A percentile compares a stretch with the other conserved stretches of the same genome.
Evolutionary conservation across 2,113 vertebrate genomes (phyloP).

Genomic region (Chrysemys picta): DNA sequence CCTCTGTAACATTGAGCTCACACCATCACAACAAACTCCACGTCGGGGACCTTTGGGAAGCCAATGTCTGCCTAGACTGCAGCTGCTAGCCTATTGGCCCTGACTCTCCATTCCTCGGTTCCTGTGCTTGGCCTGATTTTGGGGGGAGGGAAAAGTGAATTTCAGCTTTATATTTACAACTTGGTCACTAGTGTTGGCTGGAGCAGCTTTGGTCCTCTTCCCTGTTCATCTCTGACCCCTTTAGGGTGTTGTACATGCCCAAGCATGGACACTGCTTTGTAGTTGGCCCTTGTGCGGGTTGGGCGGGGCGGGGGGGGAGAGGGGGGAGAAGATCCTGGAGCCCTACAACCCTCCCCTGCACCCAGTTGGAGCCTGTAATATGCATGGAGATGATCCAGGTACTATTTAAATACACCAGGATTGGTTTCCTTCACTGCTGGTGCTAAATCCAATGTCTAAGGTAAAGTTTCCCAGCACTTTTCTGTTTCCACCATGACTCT

Average conservation of each 20-base stretch:
- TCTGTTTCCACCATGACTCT: not conserved
- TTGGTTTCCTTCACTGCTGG: not conserved
- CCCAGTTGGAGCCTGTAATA: not conserved
- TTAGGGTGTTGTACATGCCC: not conserved
- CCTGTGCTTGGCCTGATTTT: not conserved
- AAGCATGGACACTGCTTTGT: rapidly evolving
- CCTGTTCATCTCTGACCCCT: not conserved
- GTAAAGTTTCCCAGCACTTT: not conserved
- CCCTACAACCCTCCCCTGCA: not conserved
- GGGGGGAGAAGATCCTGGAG: not conserved
- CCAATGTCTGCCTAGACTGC: not conserved
- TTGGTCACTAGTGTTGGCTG: not conserved
- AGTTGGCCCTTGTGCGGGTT: not conserved
- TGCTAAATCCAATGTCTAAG: not conserved
- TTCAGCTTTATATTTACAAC: not conserved
- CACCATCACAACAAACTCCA: not conserved
- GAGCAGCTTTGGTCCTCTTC: not conserved
- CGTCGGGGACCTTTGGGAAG: not conserved
- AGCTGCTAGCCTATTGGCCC: not conserved
- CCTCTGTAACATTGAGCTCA: not conserved
- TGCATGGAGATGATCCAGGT: not conserved
- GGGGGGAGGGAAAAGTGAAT: not conserved
- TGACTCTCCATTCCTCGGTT: not conserved
- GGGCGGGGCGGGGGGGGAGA: not conserved
- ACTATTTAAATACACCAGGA: not conserved